Evolutionary conservation across 2,113 vertebrate genomes (phyloP).

Genomic region (Caloenas nicobarica): DNA sequence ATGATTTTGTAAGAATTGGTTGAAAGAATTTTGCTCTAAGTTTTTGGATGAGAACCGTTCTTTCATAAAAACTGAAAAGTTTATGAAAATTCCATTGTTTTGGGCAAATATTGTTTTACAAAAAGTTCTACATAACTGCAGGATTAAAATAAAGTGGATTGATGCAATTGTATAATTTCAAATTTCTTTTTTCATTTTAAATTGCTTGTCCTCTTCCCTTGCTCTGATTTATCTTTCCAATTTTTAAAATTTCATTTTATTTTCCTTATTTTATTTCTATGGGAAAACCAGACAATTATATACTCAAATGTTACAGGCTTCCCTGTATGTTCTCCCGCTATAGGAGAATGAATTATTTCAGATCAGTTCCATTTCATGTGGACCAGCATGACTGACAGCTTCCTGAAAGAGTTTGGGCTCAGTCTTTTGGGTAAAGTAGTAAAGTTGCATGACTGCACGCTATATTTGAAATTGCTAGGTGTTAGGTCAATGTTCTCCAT

Average conservation of each 20-base stretch:
- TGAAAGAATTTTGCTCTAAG: neutral
- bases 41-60: neutral
- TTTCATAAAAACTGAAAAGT: neutral
- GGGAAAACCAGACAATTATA: rapidly evolving
- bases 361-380: neutral
- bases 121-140: neutral
- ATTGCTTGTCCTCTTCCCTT: neutral
- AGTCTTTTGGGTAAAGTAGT: neutral
- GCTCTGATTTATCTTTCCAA: neutral
- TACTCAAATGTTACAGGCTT: neutral
- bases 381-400: neutral
- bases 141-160: neutral
- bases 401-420: neutral
- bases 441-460: neutral
- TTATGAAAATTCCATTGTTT: neutral
- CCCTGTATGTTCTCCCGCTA: neutral
- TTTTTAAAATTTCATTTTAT: neutral
- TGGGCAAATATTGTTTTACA: neutral
- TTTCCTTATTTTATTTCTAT: neutral
- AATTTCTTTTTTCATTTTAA: neutral
- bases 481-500: neutral
- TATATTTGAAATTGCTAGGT: neutral
- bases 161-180: neutral
- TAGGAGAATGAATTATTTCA: neutral
- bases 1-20: neutral